These are phyloP conservation scores for Trilocha varians DNA, from an alignment of 2,888 invertebrate species.

Conservation along the genomic window DNA sequence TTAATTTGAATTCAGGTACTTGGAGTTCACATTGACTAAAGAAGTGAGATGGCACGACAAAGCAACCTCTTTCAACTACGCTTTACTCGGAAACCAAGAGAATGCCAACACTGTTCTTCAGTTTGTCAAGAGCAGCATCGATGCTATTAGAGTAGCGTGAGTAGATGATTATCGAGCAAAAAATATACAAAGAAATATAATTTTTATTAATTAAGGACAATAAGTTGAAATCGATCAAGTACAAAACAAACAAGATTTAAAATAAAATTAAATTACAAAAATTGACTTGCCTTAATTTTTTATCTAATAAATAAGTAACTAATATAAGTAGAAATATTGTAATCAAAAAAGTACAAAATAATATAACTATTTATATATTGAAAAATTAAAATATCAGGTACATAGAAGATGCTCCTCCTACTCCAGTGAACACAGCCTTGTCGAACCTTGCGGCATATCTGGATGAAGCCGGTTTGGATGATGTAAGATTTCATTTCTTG, in stretches of 20 bases:
- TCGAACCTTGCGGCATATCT: constrained; percentile 53
- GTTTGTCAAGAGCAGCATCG: constrained; percentile 49
- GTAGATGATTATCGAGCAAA: constrained; percentile 19
- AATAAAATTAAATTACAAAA: no score
- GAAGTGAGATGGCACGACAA: constrained; percentile 57
- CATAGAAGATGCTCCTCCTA: constrained; percentile 49
- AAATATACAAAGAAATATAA: no score
- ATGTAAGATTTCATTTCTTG: constrained; percentile 29
- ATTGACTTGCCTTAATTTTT: no score
- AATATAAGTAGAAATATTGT: no score
- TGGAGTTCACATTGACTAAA: constrained; percentile 43
- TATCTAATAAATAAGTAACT: no score
- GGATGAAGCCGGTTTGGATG: constrained; percentile 36
- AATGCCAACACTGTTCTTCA: constrained; percentile 42
- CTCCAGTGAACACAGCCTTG: constrained; percentile 47
- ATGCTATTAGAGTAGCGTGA: constrained; percentile 48
- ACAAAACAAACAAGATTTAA: no score
- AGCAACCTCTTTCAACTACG: constrained; percentile 52
- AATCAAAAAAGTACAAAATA: no score
- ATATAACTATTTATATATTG: no score
- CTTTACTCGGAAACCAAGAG: constrained; percentile 46
- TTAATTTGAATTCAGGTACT: constrained; percentile 34
- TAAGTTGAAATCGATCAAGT: no score
- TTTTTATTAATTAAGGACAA: no score
- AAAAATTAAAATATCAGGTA: constrained; percentile 30